These are phyloP conservation scores for Climacteris rufus DNA, from an alignment of 2,113 vertebrate species.

Conservation along the genomic window DNA sequence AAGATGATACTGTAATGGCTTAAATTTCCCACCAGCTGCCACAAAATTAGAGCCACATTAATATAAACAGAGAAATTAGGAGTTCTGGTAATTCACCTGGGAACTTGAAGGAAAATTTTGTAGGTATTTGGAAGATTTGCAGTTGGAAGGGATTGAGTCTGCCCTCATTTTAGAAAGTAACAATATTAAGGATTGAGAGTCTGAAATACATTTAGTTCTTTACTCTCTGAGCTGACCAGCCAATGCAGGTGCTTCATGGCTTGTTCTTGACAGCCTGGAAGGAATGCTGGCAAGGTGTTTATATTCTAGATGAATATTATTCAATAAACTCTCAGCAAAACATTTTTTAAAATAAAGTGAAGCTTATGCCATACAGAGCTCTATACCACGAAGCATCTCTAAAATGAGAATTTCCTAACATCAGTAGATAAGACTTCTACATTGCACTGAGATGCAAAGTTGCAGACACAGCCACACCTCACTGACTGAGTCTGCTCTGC, in stretches of 20 bases:
- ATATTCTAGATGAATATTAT: background rate
- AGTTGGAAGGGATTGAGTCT: background rate
- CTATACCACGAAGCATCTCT: background rate
- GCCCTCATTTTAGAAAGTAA: background rate
- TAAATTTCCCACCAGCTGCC: slow-evolving; percentile 41
- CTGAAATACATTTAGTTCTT: background rate
- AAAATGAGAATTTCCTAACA: background rate
- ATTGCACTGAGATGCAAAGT: background rate
- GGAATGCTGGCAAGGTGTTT: background rate
- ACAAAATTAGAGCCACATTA: slow-evolving; percentile 22
- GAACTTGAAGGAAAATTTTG: background rate
- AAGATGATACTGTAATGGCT: slow-evolving; percentile 16
- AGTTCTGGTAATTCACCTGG: background rate
- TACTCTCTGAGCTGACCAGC: background rate
- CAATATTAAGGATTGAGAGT: background rate
- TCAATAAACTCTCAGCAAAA: background rate
- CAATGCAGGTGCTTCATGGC: background rate
- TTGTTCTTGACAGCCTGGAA: background rate
- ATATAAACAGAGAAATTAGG: background rate
- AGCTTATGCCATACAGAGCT: background rate
- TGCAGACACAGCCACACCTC: background rate
- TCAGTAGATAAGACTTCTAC: background rate
- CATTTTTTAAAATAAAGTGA: background rate
- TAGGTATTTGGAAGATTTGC: background rate
- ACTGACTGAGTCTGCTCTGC: background rate